These are phyloP conservation scores for Campoplex capitator DNA, from an alignment of 2,888 invertebrate species.

Conservation along the genomic window DNA sequence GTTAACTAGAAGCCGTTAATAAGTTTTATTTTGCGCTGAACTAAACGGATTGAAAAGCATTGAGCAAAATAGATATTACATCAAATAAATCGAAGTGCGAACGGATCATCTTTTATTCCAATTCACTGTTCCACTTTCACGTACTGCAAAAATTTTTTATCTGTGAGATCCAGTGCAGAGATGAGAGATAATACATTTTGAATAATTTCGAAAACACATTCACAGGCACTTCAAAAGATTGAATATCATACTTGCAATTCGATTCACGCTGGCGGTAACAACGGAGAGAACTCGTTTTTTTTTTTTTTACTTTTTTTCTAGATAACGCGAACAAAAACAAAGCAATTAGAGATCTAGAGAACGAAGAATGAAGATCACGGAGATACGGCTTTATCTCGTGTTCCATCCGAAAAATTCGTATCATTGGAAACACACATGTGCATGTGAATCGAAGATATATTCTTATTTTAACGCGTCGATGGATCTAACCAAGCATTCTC, in stretches of 20 bases:
- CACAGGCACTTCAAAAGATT: neutral
- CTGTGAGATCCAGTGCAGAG: neutral
- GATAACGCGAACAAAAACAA: constrained; percentile 12
- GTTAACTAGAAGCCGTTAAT: neutral
- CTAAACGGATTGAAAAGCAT: neutral
- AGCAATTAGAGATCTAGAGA: neutral
- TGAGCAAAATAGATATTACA: neutral
- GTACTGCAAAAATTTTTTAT: constrained; percentile 19
- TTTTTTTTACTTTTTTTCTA: neutral
- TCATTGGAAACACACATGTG: neutral
- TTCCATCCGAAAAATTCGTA: constrained; percentile 8
- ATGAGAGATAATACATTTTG: constrained; percentile 2
- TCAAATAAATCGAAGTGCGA: neutral
- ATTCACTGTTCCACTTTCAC: neutral
- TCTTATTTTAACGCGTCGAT: neutral
- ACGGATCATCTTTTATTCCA: neutral
- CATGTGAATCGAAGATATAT: constrained; percentile 2
- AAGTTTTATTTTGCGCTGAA: neutral
- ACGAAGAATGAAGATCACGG: constrained; percentile 19
- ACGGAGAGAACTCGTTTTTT: neutral
- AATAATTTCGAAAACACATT: neutral
- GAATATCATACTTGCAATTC: neutral
- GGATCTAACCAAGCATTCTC: neutral
- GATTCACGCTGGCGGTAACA: neutral
- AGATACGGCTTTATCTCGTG: neutral